Percentiles rank a stretch among this genome's conserved stretches.
phyloP scores from a whole-genome alignment of 2,888 invertebrate genomes.

The Syritta pipiens region DNA sequence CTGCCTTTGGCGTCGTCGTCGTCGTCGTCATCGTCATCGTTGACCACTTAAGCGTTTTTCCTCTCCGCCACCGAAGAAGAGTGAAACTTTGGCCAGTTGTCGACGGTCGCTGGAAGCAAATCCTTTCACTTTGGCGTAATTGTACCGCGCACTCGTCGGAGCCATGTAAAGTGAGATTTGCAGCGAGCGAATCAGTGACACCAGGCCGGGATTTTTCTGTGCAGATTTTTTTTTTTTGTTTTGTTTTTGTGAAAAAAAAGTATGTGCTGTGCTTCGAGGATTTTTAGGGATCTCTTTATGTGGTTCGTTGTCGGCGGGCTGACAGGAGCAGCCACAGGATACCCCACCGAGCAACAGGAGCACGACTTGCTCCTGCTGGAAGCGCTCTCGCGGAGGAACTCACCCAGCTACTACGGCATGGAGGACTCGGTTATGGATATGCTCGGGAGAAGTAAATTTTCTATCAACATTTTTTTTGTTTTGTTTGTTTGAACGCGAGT shows the following conservation, averaged over 20 bases:
- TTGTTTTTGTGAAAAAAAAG: conserved; percentile 6
- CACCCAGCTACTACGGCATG: conserved; percentile 79
- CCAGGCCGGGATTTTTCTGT: conserved; percentile 3
- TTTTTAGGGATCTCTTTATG: conserved; percentile 47
- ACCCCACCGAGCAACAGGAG: conserved; percentile 82
- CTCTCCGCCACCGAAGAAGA: conserved; percentile 28
- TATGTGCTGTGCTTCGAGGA: conserved; percentile 37
- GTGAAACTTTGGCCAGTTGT: conserved; percentile 56
- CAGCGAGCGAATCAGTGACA: conserved; percentile 23
- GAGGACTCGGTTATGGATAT: conserved; percentile 89
- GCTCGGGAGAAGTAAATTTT: conserved; percentile 87
- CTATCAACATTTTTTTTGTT: background rate
- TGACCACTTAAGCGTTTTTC: conserved; percentile 35
- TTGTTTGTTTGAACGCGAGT: background rate
- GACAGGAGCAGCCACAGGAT: conserved; percentile 68
- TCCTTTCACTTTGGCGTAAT: conserved; percentile 64
- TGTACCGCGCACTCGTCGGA: conserved; percentile 35
- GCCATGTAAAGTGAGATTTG: conserved; percentile 51
- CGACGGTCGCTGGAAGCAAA: conserved; percentile 41
- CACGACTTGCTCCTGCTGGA: conserved; percentile 88
- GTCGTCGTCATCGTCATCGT: conserved; percentile 5
- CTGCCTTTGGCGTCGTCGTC: background rate
- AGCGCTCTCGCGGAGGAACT: conserved; percentile 84
- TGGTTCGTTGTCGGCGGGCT: conserved; percentile 28
- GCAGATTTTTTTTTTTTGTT: background rate